phyloP scores from a whole-genome alignment of 2,888 invertebrate genomes.

The Lobophora halterata region DNA sequence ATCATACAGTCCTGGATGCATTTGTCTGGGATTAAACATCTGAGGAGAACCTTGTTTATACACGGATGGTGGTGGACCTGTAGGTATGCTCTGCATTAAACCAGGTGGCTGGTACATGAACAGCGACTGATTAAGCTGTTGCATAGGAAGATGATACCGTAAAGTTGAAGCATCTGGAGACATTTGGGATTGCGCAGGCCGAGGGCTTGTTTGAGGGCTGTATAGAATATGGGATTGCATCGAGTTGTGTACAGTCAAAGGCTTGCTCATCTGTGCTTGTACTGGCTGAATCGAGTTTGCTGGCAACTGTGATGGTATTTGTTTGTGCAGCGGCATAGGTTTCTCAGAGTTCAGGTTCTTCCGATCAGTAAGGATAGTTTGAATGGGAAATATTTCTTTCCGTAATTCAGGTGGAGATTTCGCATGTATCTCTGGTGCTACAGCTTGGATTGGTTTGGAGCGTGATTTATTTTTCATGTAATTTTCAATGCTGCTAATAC shows the following conservation, averaged over 20 bases:
- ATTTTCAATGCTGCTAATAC: not conserved
- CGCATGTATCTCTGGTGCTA: not conserved
- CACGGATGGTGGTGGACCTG: too few relatives aligned
- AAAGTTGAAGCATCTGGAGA: not conserved
- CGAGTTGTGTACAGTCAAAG: constrained; percentile 7
- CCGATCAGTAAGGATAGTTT: not conserved
- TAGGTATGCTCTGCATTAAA: too few relatives aligned
- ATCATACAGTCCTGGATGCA: constrained; percentile 6
- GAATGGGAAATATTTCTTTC: not conserved
- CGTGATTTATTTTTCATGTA: not conserved
- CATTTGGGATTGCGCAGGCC: not conserved
- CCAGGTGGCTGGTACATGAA: not conserved
- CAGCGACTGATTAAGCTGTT: not conserved
- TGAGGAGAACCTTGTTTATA: not conserved
- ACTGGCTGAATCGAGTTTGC: not conserved
- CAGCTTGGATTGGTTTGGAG: not conserved
- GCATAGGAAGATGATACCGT: not conserved
- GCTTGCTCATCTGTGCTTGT: not conserved
- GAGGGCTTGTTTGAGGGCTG: constrained; percentile 2
- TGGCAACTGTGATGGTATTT: not conserved
- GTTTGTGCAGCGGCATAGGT: too few relatives aligned
- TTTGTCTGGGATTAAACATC: not conserved
- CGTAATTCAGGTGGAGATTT: not conserved
- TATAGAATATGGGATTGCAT: constrained; percentile 17
- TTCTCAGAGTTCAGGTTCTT: not conserved